Evolutionary conservation across 2,888 invertebrate genomes (phyloP).

Genomic region (Schizotus pectinicornis): DNA sequence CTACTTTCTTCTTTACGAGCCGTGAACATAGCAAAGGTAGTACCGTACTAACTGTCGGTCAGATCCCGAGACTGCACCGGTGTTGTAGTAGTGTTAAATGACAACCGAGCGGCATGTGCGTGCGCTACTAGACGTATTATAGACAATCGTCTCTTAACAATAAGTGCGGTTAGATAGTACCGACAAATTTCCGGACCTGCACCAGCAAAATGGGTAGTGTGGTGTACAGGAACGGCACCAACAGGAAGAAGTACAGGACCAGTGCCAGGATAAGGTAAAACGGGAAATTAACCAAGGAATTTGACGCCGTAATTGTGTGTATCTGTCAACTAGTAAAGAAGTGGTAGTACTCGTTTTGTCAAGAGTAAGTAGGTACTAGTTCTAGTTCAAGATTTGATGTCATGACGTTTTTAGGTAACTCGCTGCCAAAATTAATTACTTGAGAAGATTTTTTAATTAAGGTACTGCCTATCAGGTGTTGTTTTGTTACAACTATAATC

Average conservation of each 20-base stretch:
- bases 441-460: too few relatives aligned
- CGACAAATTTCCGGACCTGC: neutral
- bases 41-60: conserved; percentile 49
- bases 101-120: conserved; percentile 22
- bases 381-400: too few relatives aligned
- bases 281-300: neutral
- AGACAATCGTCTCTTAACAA: too few relatives aligned
- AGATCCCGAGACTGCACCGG: conserved; percentile 22
- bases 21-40: conserved; percentile 33
- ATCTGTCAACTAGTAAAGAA: too few relatives aligned
- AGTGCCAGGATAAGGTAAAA: conserved; percentile 35
- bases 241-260: conserved; percentile 31
- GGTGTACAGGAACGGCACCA: conserved; percentile 16
- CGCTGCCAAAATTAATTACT: too few relatives aligned
- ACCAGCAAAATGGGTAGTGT: conserved; percentile 7
- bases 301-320: too few relatives aligned
- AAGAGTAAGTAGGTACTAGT: too few relatives aligned
- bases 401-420: too few relatives aligned
- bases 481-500: too few relatives aligned
- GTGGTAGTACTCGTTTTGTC: too few relatives aligned
- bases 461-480: too few relatives aligned
- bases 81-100: conserved; percentile 1
- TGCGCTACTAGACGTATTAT: neutral
- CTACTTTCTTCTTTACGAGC: conserved; percentile 31
- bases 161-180: neutral